phyloP scores from a whole-genome alignment of 2,113 vertebrate species.

The Sarotherodon lohbergeri region DNA sequence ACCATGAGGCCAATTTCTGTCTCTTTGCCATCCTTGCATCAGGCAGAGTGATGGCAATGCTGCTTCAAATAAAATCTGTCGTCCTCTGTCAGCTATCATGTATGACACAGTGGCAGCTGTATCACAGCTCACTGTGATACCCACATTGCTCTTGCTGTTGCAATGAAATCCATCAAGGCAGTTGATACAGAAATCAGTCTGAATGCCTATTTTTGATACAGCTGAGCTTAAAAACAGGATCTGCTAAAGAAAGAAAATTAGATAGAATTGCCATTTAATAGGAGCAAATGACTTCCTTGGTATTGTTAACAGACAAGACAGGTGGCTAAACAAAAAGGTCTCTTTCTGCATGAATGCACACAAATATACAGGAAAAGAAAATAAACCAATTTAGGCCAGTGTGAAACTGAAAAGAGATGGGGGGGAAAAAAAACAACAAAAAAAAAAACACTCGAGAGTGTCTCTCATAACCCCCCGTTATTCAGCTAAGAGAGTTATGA shows the following conservation, averaged over 20 bases:
- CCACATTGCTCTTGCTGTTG: background rate
- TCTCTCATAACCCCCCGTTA: conserved; percentile 29
- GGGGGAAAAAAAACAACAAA: background rate
- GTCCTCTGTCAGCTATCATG: background rate
- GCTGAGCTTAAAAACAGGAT: background rate
- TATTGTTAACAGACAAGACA: background rate
- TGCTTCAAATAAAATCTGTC: conserved; percentile 28
- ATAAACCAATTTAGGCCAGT: background rate
- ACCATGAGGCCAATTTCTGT: conserved; percentile 8
- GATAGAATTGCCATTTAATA: background rate
- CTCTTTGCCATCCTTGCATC: conserved; percentile 40
- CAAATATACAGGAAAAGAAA: conserved; percentile 7
- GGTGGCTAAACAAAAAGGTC: background rate
- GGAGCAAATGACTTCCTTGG: background rate
- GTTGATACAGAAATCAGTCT: background rate
- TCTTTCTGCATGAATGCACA: background rate
- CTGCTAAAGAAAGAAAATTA: background rate
- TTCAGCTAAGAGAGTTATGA: conserved; percentile 22
- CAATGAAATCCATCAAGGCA: background rate
- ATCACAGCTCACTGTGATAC: background rate
- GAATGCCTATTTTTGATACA: background rate
- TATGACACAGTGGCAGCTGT: conserved; percentile 4
- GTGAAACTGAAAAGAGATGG: background rate
- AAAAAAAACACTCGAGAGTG: background rate
- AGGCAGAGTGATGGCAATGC: conserved; percentile 32